A percentile compares a stretch with the other conserved stretches of the same genome.
Evolutionary conservation across 1,140 invertebrate genomes (phyloP).

Genomic region (Mactra quadrangularis): DNA sequence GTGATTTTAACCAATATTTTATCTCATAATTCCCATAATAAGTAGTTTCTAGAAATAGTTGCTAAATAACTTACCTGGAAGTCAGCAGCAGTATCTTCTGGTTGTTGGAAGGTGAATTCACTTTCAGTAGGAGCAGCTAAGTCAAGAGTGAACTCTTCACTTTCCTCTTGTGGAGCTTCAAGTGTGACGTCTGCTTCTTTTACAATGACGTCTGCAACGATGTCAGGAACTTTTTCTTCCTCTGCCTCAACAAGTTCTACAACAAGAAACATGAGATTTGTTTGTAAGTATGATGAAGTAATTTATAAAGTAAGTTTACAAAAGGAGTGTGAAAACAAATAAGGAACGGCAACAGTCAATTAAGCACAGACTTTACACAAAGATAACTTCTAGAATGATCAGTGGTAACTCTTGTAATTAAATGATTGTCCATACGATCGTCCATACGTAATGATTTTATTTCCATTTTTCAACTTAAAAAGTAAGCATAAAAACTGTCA

Average conservation of each 20-base stretch:
- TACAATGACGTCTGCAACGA: constrained; percentile 25
- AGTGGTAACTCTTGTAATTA: too few species aligned
- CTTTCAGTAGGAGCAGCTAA: constrained; percentile 17
- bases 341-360: too few species aligned
- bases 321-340: too few species aligned
- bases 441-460: too few species aligned
- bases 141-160: constrained; percentile 24
- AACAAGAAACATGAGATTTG: not conserved
- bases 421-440: too few species aligned
- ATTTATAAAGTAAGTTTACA: too few species aligned
- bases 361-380: too few species aligned
- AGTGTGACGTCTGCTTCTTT: constrained; percentile 38
- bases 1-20: too few species aligned
- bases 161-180: constrained; percentile 21
- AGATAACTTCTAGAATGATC: too few species aligned
- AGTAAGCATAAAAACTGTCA: too few species aligned
- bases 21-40: constrained; percentile 9
- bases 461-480: too few species aligned
- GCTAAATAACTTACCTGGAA: constrained; percentile 54
- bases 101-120: constrained; percentile 23
- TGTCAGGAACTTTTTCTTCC: constrained; percentile 59
- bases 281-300: not conserved
- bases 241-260: constrained; percentile 53
- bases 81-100: constrained; percentile 56
- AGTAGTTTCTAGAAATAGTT: constrained; percentile 8